phyloP scores from a whole-genome alignment of 2,113 vertebrate genomes.

The Mus pahari region DNA sequence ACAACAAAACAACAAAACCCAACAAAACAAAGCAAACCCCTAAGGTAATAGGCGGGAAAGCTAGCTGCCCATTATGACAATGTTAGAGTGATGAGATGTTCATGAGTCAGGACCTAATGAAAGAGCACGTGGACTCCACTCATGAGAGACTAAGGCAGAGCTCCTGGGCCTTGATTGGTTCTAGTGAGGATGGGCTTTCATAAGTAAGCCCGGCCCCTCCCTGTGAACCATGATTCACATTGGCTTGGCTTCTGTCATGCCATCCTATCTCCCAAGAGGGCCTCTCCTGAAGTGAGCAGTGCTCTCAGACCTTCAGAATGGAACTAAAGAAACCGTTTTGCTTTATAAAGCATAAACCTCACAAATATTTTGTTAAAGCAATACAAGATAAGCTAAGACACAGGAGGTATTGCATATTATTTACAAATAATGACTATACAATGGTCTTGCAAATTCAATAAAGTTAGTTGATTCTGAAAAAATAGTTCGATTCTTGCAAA shows the following conservation, averaged over 20 bases:
- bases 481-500: conserved; percentile 23
- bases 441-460: not conserved
- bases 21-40: not conserved
- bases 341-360: not conserved
- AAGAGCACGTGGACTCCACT: not conserved
- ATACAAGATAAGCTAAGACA: not conserved
- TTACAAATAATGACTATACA: not conserved
- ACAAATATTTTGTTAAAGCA: not conserved
- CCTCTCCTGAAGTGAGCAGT: not conserved
- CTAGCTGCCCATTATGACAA: not conserved
- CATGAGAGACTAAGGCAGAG: not conserved
- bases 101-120: not conserved
- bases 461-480: conserved; percentile 4
- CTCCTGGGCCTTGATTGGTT: not conserved
- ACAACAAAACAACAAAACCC: too few species aligned
- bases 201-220: not conserved
- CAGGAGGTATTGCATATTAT: not conserved
- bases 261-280: not conserved
- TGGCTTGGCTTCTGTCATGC: not conserved
- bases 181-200: not conserved
- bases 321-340: not conserved
- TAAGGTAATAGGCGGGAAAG: too few species aligned
- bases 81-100: not conserved
- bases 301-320: not conserved
- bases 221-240: too few species aligned